These are phyloP conservation scores for Rhagium mordax DNA, from an alignment of 2,888 invertebrate genomes.

Conservation along the genomic window DNA sequence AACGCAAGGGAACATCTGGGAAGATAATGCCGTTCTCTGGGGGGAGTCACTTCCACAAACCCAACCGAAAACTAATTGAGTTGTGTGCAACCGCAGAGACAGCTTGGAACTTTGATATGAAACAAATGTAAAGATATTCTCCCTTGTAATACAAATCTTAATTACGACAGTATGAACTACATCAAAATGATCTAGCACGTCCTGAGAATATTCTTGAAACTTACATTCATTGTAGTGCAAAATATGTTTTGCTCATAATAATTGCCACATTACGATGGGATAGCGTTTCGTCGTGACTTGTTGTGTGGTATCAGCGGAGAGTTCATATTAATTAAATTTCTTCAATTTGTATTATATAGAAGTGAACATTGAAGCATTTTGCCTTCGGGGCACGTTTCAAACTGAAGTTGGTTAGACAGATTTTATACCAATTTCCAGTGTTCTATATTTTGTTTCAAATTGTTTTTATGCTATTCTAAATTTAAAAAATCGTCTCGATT, in stretches of 20 bases:
- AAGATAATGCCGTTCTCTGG: constrained; percentile 62
- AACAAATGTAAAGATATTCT: constrained; percentile 60
- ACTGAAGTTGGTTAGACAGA: no score
- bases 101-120: constrained; percentile 59
- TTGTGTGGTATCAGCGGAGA: constrained; percentile 20
- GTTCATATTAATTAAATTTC: constrained; percentile 21
- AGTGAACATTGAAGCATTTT: not conserved
- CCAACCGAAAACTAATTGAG: constrained; percentile 65
- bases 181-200: constrained; percentile 29
- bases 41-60: constrained; percentile 60
- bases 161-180: constrained; percentile 53
- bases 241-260: constrained; percentile 11
- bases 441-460: no score
- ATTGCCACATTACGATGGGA: constrained; percentile 17
- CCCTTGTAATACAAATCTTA: constrained; percentile 56
- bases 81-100: constrained; percentile 60
- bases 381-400: not conserved
- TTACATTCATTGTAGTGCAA: constrained; percentile 2
- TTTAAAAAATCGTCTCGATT: no score
- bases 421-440: no score
- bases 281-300: constrained; percentile 21
- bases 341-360: constrained; percentile 5
- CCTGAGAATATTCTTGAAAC: constrained; percentile 22
- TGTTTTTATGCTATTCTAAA: no score
- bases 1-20: constrained; percentile 50